A percentile compares a stretch with the other conserved stretches of the same genome.
phyloP scores from a whole-genome alignment of 2,888 invertebrate genomes.

The Malacosoma neustria region DNA sequence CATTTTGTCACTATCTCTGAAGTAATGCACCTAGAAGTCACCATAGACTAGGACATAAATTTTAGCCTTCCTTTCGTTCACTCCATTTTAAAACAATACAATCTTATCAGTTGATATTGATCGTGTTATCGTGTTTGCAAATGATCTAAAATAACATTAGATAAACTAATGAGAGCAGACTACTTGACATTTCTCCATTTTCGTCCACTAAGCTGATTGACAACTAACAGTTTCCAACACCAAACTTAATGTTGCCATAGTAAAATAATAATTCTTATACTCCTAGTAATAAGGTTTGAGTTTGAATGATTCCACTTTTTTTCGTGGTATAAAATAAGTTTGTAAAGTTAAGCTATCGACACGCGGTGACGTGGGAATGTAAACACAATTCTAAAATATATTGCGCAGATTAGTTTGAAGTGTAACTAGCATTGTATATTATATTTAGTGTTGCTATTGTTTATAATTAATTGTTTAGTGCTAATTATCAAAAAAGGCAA shows the following conservation, averaged over 20 bases:
- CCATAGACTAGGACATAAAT: no score
- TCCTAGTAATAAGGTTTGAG: constrained; percentile 19
- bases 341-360: constrained; percentile 40
- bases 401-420: constrained; percentile 11
- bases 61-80: no score
- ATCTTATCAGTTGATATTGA: neutral
- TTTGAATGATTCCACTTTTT: constrained; percentile 12
- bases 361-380: constrained; percentile 61
- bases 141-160: neutral
- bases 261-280: constrained; percentile 6
- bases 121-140: neutral
- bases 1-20: no score
- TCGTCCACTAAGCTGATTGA: constrained; percentile 42
- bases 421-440: neutral
- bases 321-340: constrained; percentile 16
- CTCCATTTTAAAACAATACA: no score
- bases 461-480: constrained; percentile 30
- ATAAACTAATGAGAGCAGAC: neutral
- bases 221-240: constrained; percentile 29
- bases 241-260: neutral
- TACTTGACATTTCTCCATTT: constrained; percentile 26
- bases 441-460: no score
- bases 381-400: constrained; percentile 48
- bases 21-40: no score
- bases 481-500: no score